phyloP scores from a whole-genome alignment of 2,888 invertebrate genomes.

The Tetranychus truncatus region DNA sequence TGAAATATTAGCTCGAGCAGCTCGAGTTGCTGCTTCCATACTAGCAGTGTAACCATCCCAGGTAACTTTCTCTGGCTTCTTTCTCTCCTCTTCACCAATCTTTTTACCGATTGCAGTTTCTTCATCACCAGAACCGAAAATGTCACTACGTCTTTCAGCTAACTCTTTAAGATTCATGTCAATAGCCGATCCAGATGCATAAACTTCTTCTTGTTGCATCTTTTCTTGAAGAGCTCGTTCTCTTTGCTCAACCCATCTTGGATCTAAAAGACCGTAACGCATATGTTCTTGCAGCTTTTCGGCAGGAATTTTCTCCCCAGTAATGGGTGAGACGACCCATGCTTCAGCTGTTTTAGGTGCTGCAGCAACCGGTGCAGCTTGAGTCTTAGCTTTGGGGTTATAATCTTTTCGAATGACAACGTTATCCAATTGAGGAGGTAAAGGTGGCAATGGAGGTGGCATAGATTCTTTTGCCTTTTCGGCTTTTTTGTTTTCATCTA shows the following conservation, averaged over 20 bases:
- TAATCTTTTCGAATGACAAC: conserved; percentile 87
- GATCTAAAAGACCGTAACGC: conserved; percentile 72
- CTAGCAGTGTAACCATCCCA: conserved; percentile 98
- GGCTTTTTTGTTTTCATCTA: conserved; percentile 25
- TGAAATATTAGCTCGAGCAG: conserved; percentile 82
- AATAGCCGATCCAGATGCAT: conserved; percentile 66
- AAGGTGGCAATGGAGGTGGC: conserved; percentile 30
- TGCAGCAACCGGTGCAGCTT: conserved; percentile 25
- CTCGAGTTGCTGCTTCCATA: conserved; percentile 82
- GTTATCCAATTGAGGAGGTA: conserved; percentile 58
- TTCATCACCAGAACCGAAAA: conserved; percentile 95
- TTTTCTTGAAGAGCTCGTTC: conserved; percentile 85
- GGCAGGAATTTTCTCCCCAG: conserved; percentile 89
- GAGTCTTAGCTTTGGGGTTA: conserved; percentile 56
- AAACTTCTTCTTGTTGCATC: conserved; percentile 69
- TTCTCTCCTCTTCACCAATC: conserved; percentile 36
- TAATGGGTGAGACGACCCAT: conserved; percentile 91
- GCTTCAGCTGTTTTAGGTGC: conserved; percentile 47
- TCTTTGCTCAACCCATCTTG: conserved; percentile 90
- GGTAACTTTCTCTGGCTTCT: conserved; percentile 43
- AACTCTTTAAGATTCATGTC: conserved; percentile 83
- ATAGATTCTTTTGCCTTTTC: conserved; percentile 18
- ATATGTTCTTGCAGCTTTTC: conserved; percentile 95
- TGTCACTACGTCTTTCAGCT: conserved; percentile 97
- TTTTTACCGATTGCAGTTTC: conserved; percentile 98